These are phyloP conservation scores for Teleogryllus oceanicus DNA, from an alignment of 2,888 invertebrate genomes.

Conservation along the genomic window DNA sequence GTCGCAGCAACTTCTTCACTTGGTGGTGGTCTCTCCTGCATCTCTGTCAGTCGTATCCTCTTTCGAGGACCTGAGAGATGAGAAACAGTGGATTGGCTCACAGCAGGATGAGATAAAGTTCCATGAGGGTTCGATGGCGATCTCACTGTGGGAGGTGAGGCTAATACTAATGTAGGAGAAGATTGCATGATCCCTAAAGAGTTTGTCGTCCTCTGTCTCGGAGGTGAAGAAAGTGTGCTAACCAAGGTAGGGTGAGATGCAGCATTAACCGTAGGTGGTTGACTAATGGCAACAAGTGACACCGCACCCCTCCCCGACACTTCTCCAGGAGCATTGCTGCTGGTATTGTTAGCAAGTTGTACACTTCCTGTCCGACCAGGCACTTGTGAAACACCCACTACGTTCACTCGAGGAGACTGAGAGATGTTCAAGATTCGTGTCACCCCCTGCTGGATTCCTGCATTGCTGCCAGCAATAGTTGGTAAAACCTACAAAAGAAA, in stretches of 20 bases:
- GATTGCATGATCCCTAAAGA: slow-evolving; percentile 27
- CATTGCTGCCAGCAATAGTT: slow-evolving; percentile 44
- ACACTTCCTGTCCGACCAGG: slow-evolving; percentile 30
- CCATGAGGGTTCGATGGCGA: slow-evolving; percentile 33
- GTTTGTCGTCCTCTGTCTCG: slow-evolving; percentile 33
- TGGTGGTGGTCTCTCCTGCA: slow-evolving; percentile 45
- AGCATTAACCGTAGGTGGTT: slow-evolving; percentile 33
- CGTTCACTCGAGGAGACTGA: slow-evolving; percentile 33
- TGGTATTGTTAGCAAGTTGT: slow-evolving; percentile 24
- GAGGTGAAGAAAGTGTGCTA: slow-evolving; percentile 38
- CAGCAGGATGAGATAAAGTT: slow-evolving; percentile 38
- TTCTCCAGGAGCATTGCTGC: slow-evolving; percentile 30
- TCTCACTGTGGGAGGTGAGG: slow-evolving; percentile 31
- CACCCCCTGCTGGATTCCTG: slow-evolving; percentile 49
- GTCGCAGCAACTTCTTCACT: slow-evolving; percentile 54
- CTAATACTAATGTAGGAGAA: slow-evolving; percentile 30
- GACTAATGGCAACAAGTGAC: slow-evolving; percentile 36
- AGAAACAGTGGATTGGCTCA: slow-evolving; percentile 42
- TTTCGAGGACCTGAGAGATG: slow-evolving; percentile 49
- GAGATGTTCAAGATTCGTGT: slow-evolving; percentile 54
- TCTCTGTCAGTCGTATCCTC: slow-evolving; percentile 48
- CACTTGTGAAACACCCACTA: slow-evolving; percentile 32
- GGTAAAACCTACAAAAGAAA: slow-evolving; percentile 44
- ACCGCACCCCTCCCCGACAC: slow-evolving; percentile 31
- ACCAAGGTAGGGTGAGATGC: slow-evolving; percentile 38